Percentiles rank a stretch among this genome's conserved stretches.
Conservation (phyloP, 2,797 vertebrate species). For the Schizopygopsis pylzovi region DNA sequence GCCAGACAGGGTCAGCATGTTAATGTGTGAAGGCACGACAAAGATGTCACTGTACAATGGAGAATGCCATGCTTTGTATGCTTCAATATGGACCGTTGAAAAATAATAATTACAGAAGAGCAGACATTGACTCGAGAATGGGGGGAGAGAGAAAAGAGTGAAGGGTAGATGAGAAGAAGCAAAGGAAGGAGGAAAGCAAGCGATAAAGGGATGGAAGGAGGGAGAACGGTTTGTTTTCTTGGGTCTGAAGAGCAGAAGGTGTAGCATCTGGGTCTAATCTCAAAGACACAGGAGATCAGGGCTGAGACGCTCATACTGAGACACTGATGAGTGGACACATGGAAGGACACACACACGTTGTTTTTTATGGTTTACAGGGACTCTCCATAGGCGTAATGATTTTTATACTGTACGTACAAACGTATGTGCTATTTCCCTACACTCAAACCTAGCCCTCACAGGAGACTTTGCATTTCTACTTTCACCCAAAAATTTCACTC, state of each 20-base stretch:
- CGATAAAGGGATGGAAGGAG: background rate
- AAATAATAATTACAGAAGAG: background rate
- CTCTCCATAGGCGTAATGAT: no score
- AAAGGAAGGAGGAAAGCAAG: background rate
- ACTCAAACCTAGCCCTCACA: no score
- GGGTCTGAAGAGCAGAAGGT: conserved; percentile 41
- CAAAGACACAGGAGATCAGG: conserved; percentile 40
- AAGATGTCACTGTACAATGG: conserved; percentile 27
- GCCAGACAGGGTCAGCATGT: conserved; percentile 23
- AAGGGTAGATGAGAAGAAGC: background rate
- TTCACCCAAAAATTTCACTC: no score
- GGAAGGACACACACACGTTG: background rate
- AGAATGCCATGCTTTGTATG: conserved; percentile 6
- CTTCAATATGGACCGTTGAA: background rate
- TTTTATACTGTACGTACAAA: no score
- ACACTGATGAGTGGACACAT: conserved; percentile 27
- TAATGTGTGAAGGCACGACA: conserved; percentile 32
- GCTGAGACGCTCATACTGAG: conserved; percentile 48
- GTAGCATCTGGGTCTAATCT: conserved; percentile 49
- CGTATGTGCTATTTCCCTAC: no score
- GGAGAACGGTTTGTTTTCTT: background rate
- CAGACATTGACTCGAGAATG: background rate
- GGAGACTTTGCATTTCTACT: no score
- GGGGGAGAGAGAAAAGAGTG: background rate
- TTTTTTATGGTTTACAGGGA: no score